Conservation (phyloP, 1,140 invertebrate species). For the Coptotermes formosanus region DNA sequence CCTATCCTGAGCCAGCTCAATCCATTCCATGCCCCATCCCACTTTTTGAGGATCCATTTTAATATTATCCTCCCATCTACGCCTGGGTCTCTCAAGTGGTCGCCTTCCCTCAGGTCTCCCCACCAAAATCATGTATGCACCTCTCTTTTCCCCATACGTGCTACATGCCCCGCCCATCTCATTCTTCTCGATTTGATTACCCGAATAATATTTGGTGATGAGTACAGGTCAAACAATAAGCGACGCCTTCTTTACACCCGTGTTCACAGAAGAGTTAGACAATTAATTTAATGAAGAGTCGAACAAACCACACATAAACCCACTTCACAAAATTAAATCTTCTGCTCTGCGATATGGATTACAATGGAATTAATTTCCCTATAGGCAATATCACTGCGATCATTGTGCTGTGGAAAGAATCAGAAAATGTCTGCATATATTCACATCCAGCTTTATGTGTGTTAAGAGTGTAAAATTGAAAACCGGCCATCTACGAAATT, state of each 20-base stretch:
- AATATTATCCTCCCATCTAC: too few species aligned
- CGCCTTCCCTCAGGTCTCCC: too few species aligned
- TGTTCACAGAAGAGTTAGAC: background rate
- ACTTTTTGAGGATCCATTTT: too few species aligned
- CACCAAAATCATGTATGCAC: too few species aligned
- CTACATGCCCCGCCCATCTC: too few species aligned
- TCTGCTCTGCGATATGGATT: background rate
- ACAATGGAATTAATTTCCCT: slow-evolving; percentile 3
- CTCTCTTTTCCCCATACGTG: too few species aligned
- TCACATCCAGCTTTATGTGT: background rate
- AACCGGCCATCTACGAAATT: background rate
- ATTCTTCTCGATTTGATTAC: too few species aligned
- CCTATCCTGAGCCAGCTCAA: too few species aligned
- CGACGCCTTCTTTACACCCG: background rate
- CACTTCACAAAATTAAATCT: slow-evolving; percentile 9
- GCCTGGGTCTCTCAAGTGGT: too few species aligned
- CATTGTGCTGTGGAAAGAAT: background rate
- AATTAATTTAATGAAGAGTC: background rate
- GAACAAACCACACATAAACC: background rate
- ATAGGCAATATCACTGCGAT: background rate
- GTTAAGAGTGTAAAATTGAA: background rate
- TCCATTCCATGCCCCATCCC: too few species aligned
- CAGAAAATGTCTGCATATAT: background rate
- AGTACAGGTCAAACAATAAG: too few species aligned
- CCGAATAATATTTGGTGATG: too few species aligned